Conservation (phyloP, 1,140 invertebrate species). For the Sarcophaga bullata region DNA sequence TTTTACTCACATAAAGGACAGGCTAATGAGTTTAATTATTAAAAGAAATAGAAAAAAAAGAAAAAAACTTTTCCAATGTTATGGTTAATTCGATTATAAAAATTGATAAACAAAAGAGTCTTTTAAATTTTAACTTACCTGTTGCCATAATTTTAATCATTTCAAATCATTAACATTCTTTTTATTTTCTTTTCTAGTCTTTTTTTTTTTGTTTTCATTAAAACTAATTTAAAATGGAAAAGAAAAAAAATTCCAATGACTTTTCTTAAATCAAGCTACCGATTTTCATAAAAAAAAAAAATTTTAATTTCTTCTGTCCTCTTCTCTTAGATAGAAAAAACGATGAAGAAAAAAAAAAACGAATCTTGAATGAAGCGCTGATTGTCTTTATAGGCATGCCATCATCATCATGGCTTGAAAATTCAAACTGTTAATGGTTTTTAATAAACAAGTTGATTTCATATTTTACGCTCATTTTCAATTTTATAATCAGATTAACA, state of each 20-base stretch:
- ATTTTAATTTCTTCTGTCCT: background rate
- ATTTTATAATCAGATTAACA: background rate
- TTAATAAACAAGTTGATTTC: background rate
- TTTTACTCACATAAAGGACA: too few species aligned
- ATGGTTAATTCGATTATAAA: constrained; percentile 4
- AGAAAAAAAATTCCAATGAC: background rate
- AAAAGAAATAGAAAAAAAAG: background rate
- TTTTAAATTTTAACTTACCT: background rate
- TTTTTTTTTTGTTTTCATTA: background rate
- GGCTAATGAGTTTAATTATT: too few species aligned
- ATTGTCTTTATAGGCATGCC: background rate
- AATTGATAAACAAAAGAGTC: background rate
- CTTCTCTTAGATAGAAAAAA: too few species aligned
- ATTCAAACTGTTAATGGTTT: background rate
- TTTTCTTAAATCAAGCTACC: background rate
- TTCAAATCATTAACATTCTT: constrained; percentile 9
- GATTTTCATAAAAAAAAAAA: background rate
- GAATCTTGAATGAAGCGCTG: background rate
- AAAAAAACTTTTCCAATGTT: background rate
- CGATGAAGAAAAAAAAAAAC: background rate
- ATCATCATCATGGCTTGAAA: background rate
- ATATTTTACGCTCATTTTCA: constrained; percentile 15
- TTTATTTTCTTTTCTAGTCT: background rate
- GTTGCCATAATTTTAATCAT: constrained; percentile 15
- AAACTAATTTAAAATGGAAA: background rate